Conservation (phyloP, 2,888 invertebrate genomes). For the Biston betularia region DNA sequence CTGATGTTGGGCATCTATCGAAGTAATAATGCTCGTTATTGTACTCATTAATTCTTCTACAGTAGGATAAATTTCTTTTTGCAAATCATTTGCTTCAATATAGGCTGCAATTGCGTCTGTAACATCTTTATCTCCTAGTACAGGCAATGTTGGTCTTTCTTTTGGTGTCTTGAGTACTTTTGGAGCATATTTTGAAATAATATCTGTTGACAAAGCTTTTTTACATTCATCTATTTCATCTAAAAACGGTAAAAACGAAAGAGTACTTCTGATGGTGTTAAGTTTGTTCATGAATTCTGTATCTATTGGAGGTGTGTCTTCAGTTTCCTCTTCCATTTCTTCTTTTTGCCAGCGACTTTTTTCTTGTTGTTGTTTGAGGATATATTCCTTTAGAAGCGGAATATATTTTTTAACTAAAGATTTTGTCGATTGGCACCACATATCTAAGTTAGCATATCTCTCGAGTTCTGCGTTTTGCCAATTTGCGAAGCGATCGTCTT, state of each 20-base stretch:
- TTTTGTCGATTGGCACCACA: slow-evolving; percentile 66
- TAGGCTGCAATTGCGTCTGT: slow-evolving; percentile 67
- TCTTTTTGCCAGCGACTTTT: slow-evolving; percentile 8
- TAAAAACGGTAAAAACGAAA: slow-evolving; percentile 63
- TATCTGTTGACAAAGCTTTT: slow-evolving; percentile 50
- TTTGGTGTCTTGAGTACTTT: slow-evolving; percentile 53
- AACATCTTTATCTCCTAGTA: slow-evolving; percentile 79
- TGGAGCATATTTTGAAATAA: slow-evolving; percentile 72
- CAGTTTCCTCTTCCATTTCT: slow-evolving; percentile 29
- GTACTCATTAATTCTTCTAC: slow-evolving; percentile 75
- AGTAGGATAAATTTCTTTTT: slow-evolving; percentile 73
- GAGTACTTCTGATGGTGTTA: slow-evolving; percentile 46
- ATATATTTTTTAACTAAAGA: slow-evolving; percentile 57
- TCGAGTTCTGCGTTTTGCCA: slow-evolving; percentile 74
- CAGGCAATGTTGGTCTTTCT: slow-evolving; percentile 67
- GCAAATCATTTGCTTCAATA: slow-evolving; percentile 70
- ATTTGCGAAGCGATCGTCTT: slow-evolving; percentile 63
- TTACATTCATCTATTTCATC: slow-evolving; percentile 63
- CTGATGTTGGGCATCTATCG: slow-evolving; percentile 65
- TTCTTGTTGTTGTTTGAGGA: slow-evolving; percentile 34
- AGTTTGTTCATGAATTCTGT: slow-evolving; percentile 45
- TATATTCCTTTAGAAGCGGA: slow-evolving; percentile 50
- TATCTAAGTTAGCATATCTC: slow-evolving; percentile 64
- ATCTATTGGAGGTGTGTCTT: slow-evolving; percentile 18
- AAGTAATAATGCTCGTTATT: slow-evolving; percentile 66